phyloP scores from a whole-genome alignment of 2,888 invertebrate species.

The Lithosia quadra region DNA sequence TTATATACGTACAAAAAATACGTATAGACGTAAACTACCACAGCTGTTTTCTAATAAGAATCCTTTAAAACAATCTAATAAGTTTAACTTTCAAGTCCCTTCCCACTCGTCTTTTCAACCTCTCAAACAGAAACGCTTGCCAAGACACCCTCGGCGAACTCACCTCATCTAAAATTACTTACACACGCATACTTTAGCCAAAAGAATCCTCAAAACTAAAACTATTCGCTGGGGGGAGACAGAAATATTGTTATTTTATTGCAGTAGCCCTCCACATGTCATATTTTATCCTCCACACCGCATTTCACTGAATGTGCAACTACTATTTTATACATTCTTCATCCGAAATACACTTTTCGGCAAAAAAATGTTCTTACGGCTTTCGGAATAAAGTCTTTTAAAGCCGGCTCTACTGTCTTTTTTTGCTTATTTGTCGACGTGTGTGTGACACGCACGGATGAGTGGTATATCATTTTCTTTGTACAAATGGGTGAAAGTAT shows the following conservation, averaged over 20 bases:
- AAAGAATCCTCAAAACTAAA: slow-evolving; percentile 66
- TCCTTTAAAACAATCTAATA: neutral
- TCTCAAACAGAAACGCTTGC: slow-evolving; percentile 1
- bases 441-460: slow-evolving; percentile 81
- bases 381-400: slow-evolving; percentile 33
- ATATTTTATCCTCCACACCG: slow-evolving; percentile 78
- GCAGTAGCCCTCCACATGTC: slow-evolving; percentile 79
- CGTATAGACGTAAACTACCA: neutral
- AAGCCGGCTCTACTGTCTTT: slow-evolving; percentile 21
- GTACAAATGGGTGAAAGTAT: slow-evolving; percentile 79
- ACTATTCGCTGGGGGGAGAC: slow-evolving; percentile 70
- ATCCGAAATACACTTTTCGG: slow-evolving; percentile 3
- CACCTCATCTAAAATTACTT: slow-evolving; percentile 50
- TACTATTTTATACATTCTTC: slow-evolving; percentile 22
- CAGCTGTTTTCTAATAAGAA: neutral
- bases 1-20: too few relatives aligned
- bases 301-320: slow-evolving; percentile 34
- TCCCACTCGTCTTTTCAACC: neutral
- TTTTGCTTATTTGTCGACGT: slow-evolving; percentile 51
- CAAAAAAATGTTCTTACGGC: slow-evolving; percentile 40
- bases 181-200: slow-evolving; percentile 28
- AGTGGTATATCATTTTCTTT: slow-evolving; percentile 82
- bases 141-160: slow-evolving; percentile 15
- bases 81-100: neutral
- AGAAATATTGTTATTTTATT: slow-evolving; percentile 86